Evolutionary conservation across 1,140 invertebrate genomes (phyloP), one percentile per base, ranked within the genome.

Genomic region (Babylonia areolata): DNA sequence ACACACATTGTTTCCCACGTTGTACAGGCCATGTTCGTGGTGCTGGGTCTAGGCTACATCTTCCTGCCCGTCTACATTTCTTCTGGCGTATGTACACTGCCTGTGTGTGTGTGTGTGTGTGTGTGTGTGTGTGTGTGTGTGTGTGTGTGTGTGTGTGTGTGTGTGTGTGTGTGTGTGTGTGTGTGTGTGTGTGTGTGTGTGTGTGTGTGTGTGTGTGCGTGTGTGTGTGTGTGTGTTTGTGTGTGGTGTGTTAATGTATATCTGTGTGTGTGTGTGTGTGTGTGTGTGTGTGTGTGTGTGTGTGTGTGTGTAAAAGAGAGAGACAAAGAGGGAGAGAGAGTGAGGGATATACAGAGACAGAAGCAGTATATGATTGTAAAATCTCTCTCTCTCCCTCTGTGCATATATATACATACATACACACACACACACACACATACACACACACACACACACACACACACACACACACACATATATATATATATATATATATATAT

Each of bases 1-100:
- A n/a, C n/a, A n/a, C n/a, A n/a, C n/a, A n/a, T n/a, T n/a, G n/a
- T n/a, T n/a, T n/a, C n/a, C n/a, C n/a, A n/a, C n/a, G n/a, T n/a
- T n/a, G n/a, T 84, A 9, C 88, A 93, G 93, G 93, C 93, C 2
- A 92, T 93, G 86, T 91, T 93, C 78, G 91, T 94, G n/a, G 77
- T 93, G 33, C 87, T 94, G 85, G 71, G 93, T 1, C 71, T 94
- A 28, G 93, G 90, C 20, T 94, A 91, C 85, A 87, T 94, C 17
- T 94, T 94, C 86, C 86, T 94, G 23, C 93, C 93, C 31, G 92
- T 94, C 3, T 94, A 94, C 86, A 92, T 93, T n/a, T 87, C 93
- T 20, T 93, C 93, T 28, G 93, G 93, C 86, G 93, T 94, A 88
- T 90, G 92, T 92, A 81, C 20, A 9, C 9, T 79, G 37, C 35